Evolutionary conservation across 2,888 invertebrate genomes (phyloP), one percentile per base, ranked within the genome.

Genomic region (Dicyrtoma fusca): DNA sequence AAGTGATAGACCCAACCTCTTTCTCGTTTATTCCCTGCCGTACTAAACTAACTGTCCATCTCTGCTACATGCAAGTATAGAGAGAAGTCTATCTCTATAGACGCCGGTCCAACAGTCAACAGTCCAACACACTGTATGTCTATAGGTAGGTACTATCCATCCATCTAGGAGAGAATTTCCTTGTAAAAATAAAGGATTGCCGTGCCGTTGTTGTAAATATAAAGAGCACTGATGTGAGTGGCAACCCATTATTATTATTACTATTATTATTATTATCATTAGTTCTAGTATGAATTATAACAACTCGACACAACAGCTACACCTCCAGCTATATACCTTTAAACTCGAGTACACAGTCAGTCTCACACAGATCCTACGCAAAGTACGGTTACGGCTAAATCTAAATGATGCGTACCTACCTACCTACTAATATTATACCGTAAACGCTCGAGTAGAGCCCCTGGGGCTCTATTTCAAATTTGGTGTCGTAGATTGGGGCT

Each of bases 181-280:
- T 55, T 53, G 66, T 66, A 66, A 66, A 66, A 66, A 66, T 66
- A 66, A 66, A 53, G 66, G 42, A 66, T 66, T 53, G 66, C 66
- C 51, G 21, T 53, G 42, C 42, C 53, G 66, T 66, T 51, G 4
- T 57, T 25, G 25, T n/a, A 42, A 63, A 34, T 13, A n/a, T 66
- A 53, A 66, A 66, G 66, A 53, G 66, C 8, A 34, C 34, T 34
- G 34, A 13, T 34, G 42, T 66, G 34, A 51, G 66, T 53, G 53
- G 66, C 53, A 66, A 66, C 66, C 57, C 59, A 55, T 68, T 68
- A 68, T 57, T 68, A 59, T 61, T 61, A 61, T 61, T 61, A 34
- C 57, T 47, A 55, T 68, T 68, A 68, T 57, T 68, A 59, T 68
- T 68, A 68, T 68, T 68, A 68, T 68, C 59, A 68, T 68, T 68